phyloP scores from a whole-genome alignment of 2,888 invertebrate species.

The Pterostichus niger region DNA sequence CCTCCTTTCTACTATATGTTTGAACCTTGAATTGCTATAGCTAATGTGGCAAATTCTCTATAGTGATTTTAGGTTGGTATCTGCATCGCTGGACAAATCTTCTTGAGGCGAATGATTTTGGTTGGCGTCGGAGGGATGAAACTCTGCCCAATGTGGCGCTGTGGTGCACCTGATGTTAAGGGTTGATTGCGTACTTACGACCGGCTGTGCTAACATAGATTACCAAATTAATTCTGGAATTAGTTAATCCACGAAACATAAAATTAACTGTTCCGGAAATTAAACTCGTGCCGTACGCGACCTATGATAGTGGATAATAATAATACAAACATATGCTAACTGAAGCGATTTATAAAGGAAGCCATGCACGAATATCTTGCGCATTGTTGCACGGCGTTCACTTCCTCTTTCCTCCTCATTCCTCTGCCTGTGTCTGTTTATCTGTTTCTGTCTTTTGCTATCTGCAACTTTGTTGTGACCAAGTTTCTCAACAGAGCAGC shows the following conservation, averaged over 20 bases:
- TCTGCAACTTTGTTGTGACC: conserved; percentile 35
- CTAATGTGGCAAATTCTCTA: no score
- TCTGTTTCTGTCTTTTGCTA: conserved; percentile 18
- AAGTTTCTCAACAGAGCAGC: conserved; percentile 7
- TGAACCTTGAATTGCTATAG: no score
- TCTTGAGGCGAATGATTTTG: not conserved
- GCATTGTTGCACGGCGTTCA: conserved; percentile 46
- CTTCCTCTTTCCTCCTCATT: not conserved
- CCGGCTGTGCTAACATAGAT: conserved; percentile 67
- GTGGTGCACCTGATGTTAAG: conserved; percentile 66
- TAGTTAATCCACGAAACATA: conserved; percentile 67
- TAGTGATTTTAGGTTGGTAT: no score
- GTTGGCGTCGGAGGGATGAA: not conserved
- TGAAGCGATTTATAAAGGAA: conserved; percentile 66
- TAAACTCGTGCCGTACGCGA: conserved; percentile 63
- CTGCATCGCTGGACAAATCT: no score
- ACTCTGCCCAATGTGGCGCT: conserved; percentile 10
- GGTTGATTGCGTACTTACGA: conserved; percentile 67
- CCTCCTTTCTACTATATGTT: no score
- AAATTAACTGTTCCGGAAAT: conserved; percentile 67
- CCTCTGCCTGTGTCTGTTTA: not conserved
- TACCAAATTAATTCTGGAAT: conserved; percentile 67
- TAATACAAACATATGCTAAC: conserved; percentile 67
- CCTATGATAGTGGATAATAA: conserved; percentile 66
- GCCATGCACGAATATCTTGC: conserved; percentile 63